A percentile compares a stretch with the other conserved stretches of the same genome.
Evolutionary conservation across 2,888 invertebrate species (phyloP).

Genomic region (Melanophora roralis): DNA sequence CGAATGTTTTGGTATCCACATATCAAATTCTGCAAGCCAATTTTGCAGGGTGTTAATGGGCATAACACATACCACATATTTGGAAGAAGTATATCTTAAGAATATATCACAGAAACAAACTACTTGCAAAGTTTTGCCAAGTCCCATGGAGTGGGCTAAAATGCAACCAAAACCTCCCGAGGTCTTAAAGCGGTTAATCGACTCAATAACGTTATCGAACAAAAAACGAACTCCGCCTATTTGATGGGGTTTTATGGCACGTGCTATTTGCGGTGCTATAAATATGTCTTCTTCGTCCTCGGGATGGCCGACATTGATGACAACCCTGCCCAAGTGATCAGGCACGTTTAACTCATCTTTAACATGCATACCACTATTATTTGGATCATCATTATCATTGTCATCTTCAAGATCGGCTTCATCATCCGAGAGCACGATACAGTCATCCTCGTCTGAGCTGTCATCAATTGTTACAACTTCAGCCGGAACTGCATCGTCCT

Average conservation of each 20-base stretch:
- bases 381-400: constrained; percentile 89
- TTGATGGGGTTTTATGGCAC: constrained; percentile 97
- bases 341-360: constrained; percentile 94
- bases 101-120: constrained; percentile 98
- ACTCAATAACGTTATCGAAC: constrained; percentile 98
- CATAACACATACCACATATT: constrained; percentile 95
- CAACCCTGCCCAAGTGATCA: constrained; percentile 93
- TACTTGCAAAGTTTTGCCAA: constrained; percentile 98
- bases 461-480: constrained; percentile 86
- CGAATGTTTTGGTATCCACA: constrained; percentile 93
- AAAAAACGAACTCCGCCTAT: constrained; percentile 96
- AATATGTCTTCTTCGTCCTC: constrained; percentile 94
- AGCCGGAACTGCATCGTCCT: constrained; percentile 29
- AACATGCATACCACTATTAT: constrained; percentile 94
- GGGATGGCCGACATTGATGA: constrained; percentile 95
- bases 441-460: constrained; percentile 87
- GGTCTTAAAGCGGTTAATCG: constrained; percentile 89
- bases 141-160: constrained; percentile 98
- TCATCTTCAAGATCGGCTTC: constrained; percentile 86
- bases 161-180: constrained; percentile 98
- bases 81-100: constrained; percentile 91
- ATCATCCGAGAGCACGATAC: constrained; percentile 90
- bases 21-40: constrained; percentile 97
- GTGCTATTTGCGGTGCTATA: constrained; percentile 92
- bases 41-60: constrained; percentile 99